Evolutionary conservation across 1,140 invertebrate species (phyloP).

Genomic region (Drosophila pectinifera): DNA sequence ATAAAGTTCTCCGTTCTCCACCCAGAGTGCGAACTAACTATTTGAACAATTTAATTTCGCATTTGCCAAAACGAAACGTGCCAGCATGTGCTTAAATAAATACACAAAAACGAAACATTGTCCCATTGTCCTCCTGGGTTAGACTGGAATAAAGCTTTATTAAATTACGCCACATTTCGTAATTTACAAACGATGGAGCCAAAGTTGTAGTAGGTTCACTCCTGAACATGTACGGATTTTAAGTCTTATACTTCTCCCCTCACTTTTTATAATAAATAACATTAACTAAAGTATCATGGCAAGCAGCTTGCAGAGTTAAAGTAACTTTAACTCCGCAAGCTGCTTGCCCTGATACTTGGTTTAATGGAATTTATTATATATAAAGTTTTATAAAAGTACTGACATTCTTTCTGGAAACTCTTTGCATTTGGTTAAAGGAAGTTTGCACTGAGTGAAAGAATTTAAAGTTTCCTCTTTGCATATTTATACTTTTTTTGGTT

Average conservation of each 20-base stretch:
- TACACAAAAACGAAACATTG: slow-evolving; percentile 9
- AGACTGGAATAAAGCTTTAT: background rate
- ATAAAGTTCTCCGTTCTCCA: slow-evolving; percentile 33
- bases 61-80: slow-evolving; percentile 13
- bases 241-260: background rate
- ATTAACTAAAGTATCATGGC: too few relatives aligned
- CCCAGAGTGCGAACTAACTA: slow-evolving; percentile 7
- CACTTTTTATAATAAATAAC: too few relatives aligned
- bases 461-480: background rate
- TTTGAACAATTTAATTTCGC: slow-evolving; percentile 46
- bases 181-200: slow-evolving; percentile 4
- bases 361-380: background rate
- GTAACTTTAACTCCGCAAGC: background rate
- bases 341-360: background rate
- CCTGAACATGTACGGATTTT: background rate
- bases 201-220: background rate
- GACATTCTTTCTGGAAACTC: background rate
- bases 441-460: background rate
- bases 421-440: too few relatives aligned
- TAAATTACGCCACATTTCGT: slow-evolving; percentile 4
- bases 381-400: background rate
- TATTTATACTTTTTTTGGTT: too few relatives aligned
- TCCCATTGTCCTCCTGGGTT: background rate
- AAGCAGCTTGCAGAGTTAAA: too few relatives aligned
- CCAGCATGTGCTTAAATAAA: slow-evolving; percentile 24